Conservation (phyloP, 2,113 vertebrate genomes). For the Pipa parva region DNA sequence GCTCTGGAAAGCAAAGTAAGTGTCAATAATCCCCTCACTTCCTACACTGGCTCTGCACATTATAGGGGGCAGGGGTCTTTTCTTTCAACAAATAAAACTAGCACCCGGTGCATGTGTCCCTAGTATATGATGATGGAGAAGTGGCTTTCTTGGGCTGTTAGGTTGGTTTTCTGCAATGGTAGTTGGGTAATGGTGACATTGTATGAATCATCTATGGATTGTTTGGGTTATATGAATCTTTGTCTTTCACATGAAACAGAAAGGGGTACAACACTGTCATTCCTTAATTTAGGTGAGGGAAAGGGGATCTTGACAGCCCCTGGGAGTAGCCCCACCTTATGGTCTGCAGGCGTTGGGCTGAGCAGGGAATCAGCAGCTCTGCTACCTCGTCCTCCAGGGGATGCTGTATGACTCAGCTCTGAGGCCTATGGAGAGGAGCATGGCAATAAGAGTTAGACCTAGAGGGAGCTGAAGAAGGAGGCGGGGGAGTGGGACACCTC, state of each 20-base stretch:
- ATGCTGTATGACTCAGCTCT: slow-evolving; percentile 67
- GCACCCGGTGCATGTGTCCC: too few relatives aligned
- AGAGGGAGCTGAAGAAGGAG: slow-evolving; percentile 28
- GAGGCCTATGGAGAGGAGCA: slow-evolving; percentile 69
- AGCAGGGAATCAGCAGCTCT: slow-evolving; percentile 78
- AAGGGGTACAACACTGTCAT: background rate
- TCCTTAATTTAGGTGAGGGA: slow-evolving; percentile 13
- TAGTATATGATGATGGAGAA: too few relatives aligned
- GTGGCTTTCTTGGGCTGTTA: too few relatives aligned
- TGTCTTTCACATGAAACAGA: slow-evolving; percentile 4
- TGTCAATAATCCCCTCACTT: too few relatives aligned
- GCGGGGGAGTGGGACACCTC: slow-evolving; percentile 13
- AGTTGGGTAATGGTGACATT: too few relatives aligned
- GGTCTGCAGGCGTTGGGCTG: slow-evolving; percentile 77
- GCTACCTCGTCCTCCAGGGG: slow-evolving; percentile 85
- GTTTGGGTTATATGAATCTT: background rate
- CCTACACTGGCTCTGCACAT: too few relatives aligned
- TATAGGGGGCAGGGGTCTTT: too few relatives aligned
- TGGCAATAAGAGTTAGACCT: slow-evolving; percentile 59
- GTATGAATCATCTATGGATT: too few relatives aligned
- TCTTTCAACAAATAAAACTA: too few relatives aligned
- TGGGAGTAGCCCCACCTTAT: slow-evolving; percentile 81
- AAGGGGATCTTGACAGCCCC: slow-evolving; percentile 44
- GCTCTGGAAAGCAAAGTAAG: too few relatives aligned
- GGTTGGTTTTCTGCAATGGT: too few relatives aligned